phyloP scores from a whole-genome alignment of 2,888 invertebrate genomes.

The Hypomecis atomaria region DNA sequence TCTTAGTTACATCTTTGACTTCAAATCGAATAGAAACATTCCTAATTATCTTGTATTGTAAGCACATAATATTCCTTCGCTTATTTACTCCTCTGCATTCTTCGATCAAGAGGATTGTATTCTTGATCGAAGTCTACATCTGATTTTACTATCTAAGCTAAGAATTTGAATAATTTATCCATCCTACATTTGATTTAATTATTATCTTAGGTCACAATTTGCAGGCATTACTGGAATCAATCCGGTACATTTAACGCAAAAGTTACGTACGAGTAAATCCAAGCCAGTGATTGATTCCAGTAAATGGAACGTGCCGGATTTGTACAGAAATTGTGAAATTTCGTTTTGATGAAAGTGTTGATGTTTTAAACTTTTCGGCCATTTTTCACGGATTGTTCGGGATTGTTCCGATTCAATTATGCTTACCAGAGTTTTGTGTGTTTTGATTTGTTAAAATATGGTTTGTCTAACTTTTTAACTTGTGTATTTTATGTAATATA shows the following conservation, averaged over 20 bases:
- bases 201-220: too few relatives aligned
- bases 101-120: too few relatives aligned
- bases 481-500: too few relatives aligned
- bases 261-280: slow-evolving; percentile 55
- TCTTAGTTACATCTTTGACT: too few relatives aligned
- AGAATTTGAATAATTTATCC: neutral
- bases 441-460: neutral
- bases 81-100: too few relatives aligned
- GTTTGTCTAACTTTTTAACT: neutral
- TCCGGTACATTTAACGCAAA: slow-evolving; percentile 58
- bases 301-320: slow-evolving; percentile 56
- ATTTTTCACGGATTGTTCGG: slow-evolving; percentile 7
- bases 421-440: neutral
- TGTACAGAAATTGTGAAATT: slow-evolving; percentile 39
- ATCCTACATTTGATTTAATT: too few relatives aligned
- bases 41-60: too few relatives aligned
- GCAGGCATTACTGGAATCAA: slow-evolving; percentile 42
- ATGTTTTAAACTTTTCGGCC: slow-evolving; percentile 11
- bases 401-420: slow-evolving; percentile 1
- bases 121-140: too few relatives aligned
- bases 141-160: too few relatives aligned
- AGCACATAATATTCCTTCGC: too few relatives aligned
- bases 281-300: slow-evolving; percentile 60
- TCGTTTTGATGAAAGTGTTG: slow-evolving; percentile 19
- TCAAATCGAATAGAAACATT: too few relatives aligned